Evolutionary conservation across 1,140 invertebrate genomes (phyloP), one percentile per base, ranked within the genome.

Genomic region (Prorops nasuta): DNA sequence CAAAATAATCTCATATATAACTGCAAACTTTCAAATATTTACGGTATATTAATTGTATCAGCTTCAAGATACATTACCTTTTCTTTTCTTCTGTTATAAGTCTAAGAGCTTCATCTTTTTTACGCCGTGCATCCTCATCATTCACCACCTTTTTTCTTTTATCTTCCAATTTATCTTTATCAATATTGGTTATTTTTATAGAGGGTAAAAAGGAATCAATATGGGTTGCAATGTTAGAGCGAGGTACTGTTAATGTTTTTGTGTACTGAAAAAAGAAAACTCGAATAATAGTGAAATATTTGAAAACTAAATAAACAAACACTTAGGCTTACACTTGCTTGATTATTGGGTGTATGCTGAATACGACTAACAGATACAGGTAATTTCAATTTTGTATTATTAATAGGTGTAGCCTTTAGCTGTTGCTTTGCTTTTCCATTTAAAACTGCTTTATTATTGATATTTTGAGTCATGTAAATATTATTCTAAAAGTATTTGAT

Each of bases 1-100:
- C 14, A 35, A 8, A 15, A 35, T 35, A 4, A 7, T 35, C 34
- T 35, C 3, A 35, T 3, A 4, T 15, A 15, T 35, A 4, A 28
- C 24, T 28, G 6, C 6, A 28, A 28, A 28, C 6, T 28, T 7
- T 28, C 24, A 12, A n/a, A n/a, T n/a, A n/a, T n/a, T n/a, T n/a
- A n/a, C n/a, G n/a, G n/a, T n/a, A n/a, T n/a, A n/a, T n/a, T n/a
- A n/a, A n/a, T n/a, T n/a, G n/a, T n/a, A n/a, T n/a, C n/a, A n/a
- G n/a, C n/a, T n/a, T n/a, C n/a, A n/a, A n/a, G n/a, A 40, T 49
- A 44, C 15, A 16, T 44, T 61, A 76, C 74, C 64, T 79, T 54
- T 74, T 80, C 32, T 79, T 81, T 34, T 82, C 81, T 57, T 84
- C 83, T 2, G 68, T 74, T 54, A 66, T 44, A 34, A 66, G 40